phyloP scores from a whole-genome alignment of 1,140 invertebrate genomes.

The Wiebesia pumilae region DNA sequence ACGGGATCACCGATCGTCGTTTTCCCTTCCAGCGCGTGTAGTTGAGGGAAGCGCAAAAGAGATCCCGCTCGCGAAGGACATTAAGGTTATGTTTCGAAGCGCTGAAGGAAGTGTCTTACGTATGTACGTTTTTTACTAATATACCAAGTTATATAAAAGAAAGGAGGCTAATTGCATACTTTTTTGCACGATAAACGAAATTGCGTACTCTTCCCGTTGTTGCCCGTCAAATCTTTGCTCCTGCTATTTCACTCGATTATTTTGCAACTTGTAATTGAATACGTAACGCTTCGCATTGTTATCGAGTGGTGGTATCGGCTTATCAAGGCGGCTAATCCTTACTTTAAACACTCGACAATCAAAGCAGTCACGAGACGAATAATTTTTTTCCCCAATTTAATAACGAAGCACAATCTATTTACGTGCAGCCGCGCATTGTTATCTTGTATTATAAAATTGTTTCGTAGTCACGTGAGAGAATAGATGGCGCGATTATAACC shows the following conservation, averaged over 20 bases:
- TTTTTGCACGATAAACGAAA: background rate
- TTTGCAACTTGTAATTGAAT: background rate
- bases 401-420: constrained; percentile 1
- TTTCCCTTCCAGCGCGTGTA: background rate
- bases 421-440: background rate
- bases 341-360: background rate
- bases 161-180: background rate
- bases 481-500: constrained; percentile 38
- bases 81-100: constrained; percentile 12
- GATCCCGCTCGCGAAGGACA: background rate
- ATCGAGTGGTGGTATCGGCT: background rate
- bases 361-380: background rate
- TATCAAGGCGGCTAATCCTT: background rate
- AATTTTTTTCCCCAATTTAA: constrained; percentile 7
- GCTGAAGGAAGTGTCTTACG: background rate
- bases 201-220: background rate
- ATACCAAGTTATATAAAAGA: background rate
- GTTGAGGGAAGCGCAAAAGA: background rate
- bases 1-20: background rate
- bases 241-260: background rate
- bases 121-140: constrained; percentile 1
- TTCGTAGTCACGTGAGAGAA: background rate
- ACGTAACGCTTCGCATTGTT: no score
- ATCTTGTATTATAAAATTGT: background rate
- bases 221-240: background rate